phyloP scores from a whole-genome alignment of 2,888 invertebrate genomes.

The Eudemis profundana region DNA sequence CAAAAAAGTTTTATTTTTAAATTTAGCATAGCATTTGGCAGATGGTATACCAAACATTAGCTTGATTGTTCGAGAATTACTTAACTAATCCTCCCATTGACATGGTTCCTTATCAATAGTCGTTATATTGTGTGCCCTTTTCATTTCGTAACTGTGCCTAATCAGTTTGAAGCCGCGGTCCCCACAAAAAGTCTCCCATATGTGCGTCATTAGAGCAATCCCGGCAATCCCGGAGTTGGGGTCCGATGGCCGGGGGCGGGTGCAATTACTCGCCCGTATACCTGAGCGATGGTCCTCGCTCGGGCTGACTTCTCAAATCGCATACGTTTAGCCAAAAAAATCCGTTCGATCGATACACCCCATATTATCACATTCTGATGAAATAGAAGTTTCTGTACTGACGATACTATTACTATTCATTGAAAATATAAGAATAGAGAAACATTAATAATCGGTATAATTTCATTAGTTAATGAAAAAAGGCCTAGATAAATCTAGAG shows the following conservation, averaged over 20 bases:
- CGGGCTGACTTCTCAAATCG: slow-evolving; percentile 27
- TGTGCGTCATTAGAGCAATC: slow-evolving; percentile 76
- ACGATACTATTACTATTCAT: too few species aligned
- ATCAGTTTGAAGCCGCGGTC: slow-evolving; percentile 56
- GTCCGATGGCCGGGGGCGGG: slow-evolving; percentile 67
- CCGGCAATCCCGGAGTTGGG: slow-evolving; percentile 67
- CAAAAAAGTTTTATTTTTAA: neutral
- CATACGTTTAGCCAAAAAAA: slow-evolving; percentile 28
- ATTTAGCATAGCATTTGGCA: neutral
- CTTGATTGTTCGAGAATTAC: neutral
- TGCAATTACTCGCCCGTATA: slow-evolving; percentile 69
- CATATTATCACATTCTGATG: neutral
- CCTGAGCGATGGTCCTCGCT: slow-evolving; percentile 56
- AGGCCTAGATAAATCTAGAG: too few species aligned
- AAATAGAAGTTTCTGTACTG: neutral
- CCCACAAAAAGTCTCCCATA: slow-evolving; percentile 68
- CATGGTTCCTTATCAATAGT: neutral
- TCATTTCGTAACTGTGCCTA: slow-evolving; percentile 49
- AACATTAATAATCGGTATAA: too few species aligned
- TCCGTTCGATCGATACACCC: slow-evolving; percentile 12
- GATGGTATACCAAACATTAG: neutral
- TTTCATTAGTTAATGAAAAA: too few species aligned
- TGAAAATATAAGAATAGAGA: too few species aligned
- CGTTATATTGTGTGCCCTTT: slow-evolving; percentile 48
- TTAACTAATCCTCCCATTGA: neutral